phyloP scores from a whole-genome alignment of 2,113 vertebrate genomes.

The crab-eating macaque (Macaca fascicularis) region T2T-MFA8v1.1 NC_088390.1:50441501-50442000 shows the following conservation, averaged over 20 bases:
- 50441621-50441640: neutral
- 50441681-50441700: neutral
- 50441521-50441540: neutral
- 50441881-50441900: no score
- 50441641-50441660: neutral
- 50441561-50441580: constrained; percentile 40
- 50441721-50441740: neutral
- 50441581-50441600: neutral
- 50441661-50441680: neutral
- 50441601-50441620: neutral
- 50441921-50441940: no score
- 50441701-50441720: neutral
- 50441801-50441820: no score
- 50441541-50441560: constrained; percentile 11
- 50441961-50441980: no score
- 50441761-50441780: neutral
- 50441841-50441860: no score
- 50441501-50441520: constrained; percentile 27
- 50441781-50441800: neutral
- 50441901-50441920: no score
- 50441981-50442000: no score
- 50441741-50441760: neutral
- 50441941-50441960: no score
- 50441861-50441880: no score
- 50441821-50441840: no score